Conservation (phyloP, 1,140 invertebrate species). For the Goniozus legneri region DNA sequence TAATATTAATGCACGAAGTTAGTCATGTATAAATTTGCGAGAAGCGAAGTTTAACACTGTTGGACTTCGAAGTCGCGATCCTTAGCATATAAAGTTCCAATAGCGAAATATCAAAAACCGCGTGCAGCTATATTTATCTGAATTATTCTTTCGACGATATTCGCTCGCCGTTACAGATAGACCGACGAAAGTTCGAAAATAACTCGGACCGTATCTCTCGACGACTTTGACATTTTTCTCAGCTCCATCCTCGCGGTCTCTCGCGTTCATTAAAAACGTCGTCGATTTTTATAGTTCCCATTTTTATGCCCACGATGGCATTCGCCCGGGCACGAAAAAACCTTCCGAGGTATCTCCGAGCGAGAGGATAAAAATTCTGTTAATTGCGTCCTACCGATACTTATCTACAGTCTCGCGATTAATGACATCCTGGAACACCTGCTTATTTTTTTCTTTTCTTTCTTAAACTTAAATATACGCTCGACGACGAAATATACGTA, state of each 20-base stretch:
- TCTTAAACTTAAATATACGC: too few species aligned
- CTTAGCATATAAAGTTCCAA: too few species aligned
- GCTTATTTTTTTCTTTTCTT: background rate
- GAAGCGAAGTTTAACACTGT: too few species aligned
- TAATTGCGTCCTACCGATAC: background rate
- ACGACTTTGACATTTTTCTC: background rate
- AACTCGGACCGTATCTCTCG: too few species aligned
- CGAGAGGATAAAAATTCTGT: background rate
- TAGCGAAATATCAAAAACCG: too few species aligned
- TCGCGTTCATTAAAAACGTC: background rate
- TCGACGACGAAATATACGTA: too few species aligned
- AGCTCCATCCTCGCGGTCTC: background rate
- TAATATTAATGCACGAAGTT: slow-evolving; percentile 16
- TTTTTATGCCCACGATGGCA: too few species aligned
- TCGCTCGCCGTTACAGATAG: too few species aligned
- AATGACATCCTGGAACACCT: background rate
- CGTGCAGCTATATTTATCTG: too few species aligned
- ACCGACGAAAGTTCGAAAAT: too few species aligned
- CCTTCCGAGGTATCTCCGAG: background rate
- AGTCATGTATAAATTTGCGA: slow-evolving; percentile 13
- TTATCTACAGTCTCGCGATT: background rate
- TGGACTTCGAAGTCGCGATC: too few species aligned
- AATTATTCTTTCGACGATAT: too few species aligned
- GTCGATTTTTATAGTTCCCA: background rate
- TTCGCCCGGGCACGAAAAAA: background rate